Evolutionary conservation across 1,140 invertebrate genomes (phyloP).

Genomic region (Gyrodactylus bullatarudis): DNA sequence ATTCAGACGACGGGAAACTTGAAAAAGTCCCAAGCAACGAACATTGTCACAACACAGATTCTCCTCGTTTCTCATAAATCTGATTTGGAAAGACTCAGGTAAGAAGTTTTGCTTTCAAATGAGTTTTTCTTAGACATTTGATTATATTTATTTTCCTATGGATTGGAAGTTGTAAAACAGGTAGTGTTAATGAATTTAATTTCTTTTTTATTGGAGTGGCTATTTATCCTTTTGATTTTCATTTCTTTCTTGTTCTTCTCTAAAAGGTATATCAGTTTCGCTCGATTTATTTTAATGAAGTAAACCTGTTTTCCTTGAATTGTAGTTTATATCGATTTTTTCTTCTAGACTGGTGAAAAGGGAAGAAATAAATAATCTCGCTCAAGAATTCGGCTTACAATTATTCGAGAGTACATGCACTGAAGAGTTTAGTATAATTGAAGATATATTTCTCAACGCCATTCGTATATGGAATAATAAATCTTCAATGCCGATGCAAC

Average conservation of each 20-base stretch:
- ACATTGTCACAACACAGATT: neutral
- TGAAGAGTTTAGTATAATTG: neutral
- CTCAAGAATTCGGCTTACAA: neutral
- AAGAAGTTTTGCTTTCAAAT: too few species aligned
- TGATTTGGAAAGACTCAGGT: neutral
- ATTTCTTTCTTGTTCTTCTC: neutral
- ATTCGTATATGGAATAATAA: neutral
- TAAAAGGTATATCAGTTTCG: neutral
- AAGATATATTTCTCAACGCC: neutral
- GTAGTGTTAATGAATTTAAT: neutral
- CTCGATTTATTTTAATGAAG: neutral
- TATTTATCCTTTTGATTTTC: neutral
- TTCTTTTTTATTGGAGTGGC: neutral
- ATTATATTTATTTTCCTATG: too few species aligned
- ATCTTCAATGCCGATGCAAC: neutral
- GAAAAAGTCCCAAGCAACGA: neutral
- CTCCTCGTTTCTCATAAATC: neutral
- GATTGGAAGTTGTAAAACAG: too few species aligned
- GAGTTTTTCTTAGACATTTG: too few species aligned
- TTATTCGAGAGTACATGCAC: neutral
- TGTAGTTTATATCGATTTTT: neutral
- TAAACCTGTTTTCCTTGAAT: too few species aligned
- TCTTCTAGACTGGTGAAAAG: neutral
- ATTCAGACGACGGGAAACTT: neutral
- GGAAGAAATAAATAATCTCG: neutral